These are phyloP conservation scores for Condylura cristata DNA, from an alignment of 2,113 vertebrate genomes.

Conservation along the genomic window DNA sequence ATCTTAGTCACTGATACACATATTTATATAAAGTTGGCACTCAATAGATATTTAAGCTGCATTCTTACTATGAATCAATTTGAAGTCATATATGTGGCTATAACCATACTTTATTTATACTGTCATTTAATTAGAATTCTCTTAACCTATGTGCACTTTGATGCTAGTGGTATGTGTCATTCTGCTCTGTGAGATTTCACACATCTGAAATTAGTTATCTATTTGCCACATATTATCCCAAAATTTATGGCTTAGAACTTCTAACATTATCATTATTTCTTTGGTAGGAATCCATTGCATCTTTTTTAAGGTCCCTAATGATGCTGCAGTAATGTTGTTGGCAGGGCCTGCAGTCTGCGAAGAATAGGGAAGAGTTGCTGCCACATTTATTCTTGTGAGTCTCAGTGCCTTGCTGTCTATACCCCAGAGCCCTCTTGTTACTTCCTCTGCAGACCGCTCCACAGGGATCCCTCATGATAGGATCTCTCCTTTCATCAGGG, in stretches of 20 bases:
- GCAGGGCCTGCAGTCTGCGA: neutral
- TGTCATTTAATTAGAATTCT: neutral
- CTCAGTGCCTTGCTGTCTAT: neutral
- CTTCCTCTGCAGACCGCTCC: neutral
- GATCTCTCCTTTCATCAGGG: fast-evolving
- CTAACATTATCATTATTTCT: neutral
- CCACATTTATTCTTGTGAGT: neutral
- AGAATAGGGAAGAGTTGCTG: neutral
- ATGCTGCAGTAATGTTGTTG: neutral
- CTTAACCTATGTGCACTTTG: neutral
- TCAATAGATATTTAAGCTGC: neutral
- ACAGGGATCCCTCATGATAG: neutral
- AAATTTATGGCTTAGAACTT: neutral
- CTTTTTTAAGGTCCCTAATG: neutral
- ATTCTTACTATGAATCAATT: neutral
- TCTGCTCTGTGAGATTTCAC: neutral
- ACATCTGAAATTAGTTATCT: neutral
- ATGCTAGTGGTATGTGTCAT: neutral
- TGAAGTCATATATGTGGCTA: neutral
- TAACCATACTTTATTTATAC: neutral
- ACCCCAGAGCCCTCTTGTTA: neutral
- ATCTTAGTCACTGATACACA: neutral
- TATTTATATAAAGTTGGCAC: neutral
- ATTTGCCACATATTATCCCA: neutral
- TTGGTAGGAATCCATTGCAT: neutral